These are phyloP conservation scores for Muscina levida DNA, from an alignment of 2,888 invertebrate genomes.

Conservation along the genomic window DNA sequence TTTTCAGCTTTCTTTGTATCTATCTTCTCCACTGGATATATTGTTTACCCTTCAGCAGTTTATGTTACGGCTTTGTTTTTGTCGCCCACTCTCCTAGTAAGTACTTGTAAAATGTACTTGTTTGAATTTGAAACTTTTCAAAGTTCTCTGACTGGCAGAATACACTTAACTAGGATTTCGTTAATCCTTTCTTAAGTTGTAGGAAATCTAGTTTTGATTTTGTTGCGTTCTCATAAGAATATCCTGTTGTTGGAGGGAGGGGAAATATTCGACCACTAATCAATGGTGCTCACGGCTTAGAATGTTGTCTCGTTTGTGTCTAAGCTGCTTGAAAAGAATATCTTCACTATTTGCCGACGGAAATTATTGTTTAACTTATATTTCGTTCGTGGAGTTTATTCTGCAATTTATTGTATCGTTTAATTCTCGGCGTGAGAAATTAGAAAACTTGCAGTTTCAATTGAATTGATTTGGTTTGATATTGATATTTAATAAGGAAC, in stretches of 20 bases:
- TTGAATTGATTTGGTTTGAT: not conserved
- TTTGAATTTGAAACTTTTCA: not conserved
- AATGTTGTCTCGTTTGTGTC: no score
- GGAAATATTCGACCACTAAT: no score
- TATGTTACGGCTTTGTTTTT: not conserved
- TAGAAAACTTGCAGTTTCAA: not conserved
- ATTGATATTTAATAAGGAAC: slow-evolving; percentile 1
- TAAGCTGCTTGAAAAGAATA: no score
- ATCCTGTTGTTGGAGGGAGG: no score
- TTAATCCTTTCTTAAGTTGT: not conserved
- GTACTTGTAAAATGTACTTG: no score
- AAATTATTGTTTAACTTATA: not conserved
- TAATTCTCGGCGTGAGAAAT: slow-evolving; percentile 9
- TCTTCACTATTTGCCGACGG: not conserved
- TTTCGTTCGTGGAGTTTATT: no score
- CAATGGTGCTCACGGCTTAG: no score
- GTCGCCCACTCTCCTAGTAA: not conserved
- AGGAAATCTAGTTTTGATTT: no score
- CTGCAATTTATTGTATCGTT: not conserved
- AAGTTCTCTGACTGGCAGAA: not conserved
- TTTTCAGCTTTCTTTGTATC: not conserved
- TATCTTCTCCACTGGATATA: not conserved
- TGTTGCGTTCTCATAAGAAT: no score
- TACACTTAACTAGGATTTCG: not conserved
- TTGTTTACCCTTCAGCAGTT: not conserved